Evolutionary conservation across 2,888 invertebrate species (phyloP), one percentile per base, ranked within the genome.

Genomic region (Netelia inedita): DNA sequence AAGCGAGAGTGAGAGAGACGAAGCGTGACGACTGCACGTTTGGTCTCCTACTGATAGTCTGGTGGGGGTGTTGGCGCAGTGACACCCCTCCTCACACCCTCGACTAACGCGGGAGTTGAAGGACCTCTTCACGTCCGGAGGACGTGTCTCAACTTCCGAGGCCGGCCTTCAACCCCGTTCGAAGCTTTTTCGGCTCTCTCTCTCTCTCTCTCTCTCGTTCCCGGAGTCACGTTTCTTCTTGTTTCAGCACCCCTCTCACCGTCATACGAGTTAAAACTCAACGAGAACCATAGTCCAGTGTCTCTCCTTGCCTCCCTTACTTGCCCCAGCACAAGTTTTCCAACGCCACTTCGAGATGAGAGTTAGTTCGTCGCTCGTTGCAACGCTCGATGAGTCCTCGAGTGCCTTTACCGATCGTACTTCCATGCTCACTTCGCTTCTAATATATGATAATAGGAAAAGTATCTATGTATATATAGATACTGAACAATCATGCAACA

Each of bases 91-190:
- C 55, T 74, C 68, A 19, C 61, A 61, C 74, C 59, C 55, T 73
- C 53, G 46, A 55, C 14, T 43, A 73, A 66, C 59, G 69, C 61
- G 57, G 43, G 75, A 83, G 85, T 81, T 71, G 71, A 79, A 87
- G 83, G 73, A 85, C 74, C 85, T 72, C 86, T 79, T 57, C 82
- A 85, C 86, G 83, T 88, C 87, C 87, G 63, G 59, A 79, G 83
- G 78, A 89, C 89, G 89, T 86, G 89, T 89, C 76, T 87, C 80
- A 88, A 89, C 88, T 89, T 89, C 83, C 68, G 79, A 83, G 83
- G 85, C 79, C 81, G 73, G 74, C 66, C 78, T 78, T 76, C 71
- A 73, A 83, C 81, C 79, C 76, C 55, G 78, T 79, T 57, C 76
- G 79, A 82, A 88, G 88, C 86, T 88, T 73, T 79, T 63, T 59